Conservation (phyloP, 2,888 invertebrate species). For the Acronicta alni region DNA sequence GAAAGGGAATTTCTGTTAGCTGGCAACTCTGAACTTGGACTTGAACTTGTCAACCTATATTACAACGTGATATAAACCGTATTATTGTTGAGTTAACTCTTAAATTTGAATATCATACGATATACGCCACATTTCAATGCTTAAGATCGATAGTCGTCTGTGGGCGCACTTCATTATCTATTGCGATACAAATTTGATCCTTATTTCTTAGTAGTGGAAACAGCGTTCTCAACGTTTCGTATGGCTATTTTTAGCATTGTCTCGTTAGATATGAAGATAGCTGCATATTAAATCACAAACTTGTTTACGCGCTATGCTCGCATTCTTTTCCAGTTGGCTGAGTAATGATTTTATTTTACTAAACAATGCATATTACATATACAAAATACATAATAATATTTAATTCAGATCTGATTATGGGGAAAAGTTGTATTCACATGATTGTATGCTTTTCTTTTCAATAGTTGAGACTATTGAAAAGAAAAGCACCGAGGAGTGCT, state of each 20-base stretch:
- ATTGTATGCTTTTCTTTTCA: too few species aligned
- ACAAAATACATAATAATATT: too few species aligned
- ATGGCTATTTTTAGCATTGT: neutral
- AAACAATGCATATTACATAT: too few species aligned
- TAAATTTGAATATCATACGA: constrained; percentile 3
- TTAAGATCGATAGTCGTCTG: neutral
- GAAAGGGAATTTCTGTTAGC: constrained; percentile 8
- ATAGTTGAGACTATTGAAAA: too few species aligned
- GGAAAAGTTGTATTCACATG: neutral
- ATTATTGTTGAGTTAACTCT: rapidly evolving
- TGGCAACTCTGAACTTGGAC: constrained; percentile 31
- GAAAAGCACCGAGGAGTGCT: too few species aligned
- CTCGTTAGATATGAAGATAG: neutral
- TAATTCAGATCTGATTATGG: too few species aligned
- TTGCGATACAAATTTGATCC: constrained; percentile 1
- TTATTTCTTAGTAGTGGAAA: neutral
- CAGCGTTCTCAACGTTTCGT: neutral
- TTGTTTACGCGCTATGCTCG: neutral
- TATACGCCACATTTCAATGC: neutral
- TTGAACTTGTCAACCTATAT: constrained; percentile 13
- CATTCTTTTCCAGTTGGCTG: too few species aligned
- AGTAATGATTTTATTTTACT: too few species aligned
- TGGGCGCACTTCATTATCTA: neutral
- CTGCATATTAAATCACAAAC: neutral
- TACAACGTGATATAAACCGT: constrained; percentile 5